These are phyloP conservation scores for Strix occidentalis DNA, from an alignment of 2,797 vertebrate species.

Conservation along the genomic window DNA sequence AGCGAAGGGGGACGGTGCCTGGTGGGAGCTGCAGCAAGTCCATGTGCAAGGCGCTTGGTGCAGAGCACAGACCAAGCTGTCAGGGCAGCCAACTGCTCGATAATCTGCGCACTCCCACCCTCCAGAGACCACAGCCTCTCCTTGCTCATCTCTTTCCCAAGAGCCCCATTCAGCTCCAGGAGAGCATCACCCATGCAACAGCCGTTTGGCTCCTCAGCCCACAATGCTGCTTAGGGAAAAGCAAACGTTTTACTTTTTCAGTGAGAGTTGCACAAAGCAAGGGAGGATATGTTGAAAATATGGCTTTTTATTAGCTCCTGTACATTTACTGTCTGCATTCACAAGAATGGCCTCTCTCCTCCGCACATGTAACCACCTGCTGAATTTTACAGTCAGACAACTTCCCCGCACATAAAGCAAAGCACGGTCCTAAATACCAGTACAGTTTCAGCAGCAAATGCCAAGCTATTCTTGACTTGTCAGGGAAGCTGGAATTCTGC, in stretches of 20 bases:
- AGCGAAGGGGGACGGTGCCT: accelerated
- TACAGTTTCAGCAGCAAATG: not conserved
- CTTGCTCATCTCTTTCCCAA: accelerated
- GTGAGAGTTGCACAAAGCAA: not conserved
- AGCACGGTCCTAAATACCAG: not conserved
- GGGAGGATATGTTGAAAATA: not conserved
- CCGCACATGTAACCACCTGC: not conserved
- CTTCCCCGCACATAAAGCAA: not conserved
- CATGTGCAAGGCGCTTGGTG: accelerated
- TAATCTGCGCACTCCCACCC: not conserved
- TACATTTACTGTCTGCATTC: not conserved
- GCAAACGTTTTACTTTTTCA: not conserved
- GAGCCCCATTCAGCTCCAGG: not conserved
- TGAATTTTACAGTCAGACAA: not conserved
- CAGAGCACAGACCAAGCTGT: not conserved
- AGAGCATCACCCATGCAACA: accelerated
- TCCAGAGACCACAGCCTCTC: not conserved
- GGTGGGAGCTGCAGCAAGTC: not conserved
- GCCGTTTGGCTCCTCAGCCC: not conserved
- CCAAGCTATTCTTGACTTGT: not conserved
- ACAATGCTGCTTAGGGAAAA: not conserved
- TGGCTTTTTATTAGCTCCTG: not conserved
- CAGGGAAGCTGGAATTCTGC: not conserved
- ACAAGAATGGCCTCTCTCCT: not conserved
- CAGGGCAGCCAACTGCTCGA: accelerated